Percentiles rank a stretch among this genome's conserved stretches.
These are phyloP conservation scores for Iphiclides podalirius DNA, from an alignment of 2,888 invertebrate genomes.

Conservation along the genomic window DNA sequence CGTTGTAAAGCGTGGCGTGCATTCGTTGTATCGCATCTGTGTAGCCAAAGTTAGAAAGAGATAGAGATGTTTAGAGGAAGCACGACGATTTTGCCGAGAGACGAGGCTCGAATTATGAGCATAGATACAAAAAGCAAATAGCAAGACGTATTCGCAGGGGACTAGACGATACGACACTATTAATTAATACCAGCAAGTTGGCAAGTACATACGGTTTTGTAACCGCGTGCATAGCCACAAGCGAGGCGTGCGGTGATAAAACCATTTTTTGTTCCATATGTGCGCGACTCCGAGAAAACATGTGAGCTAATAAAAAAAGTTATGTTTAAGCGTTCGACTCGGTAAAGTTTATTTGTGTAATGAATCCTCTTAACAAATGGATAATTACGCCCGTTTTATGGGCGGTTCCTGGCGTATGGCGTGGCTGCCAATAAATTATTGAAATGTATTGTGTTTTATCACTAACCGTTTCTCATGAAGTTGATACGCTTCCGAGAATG, in stretches of 20 bases:
- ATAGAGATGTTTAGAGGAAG: too few species aligned
- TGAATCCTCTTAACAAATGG: slow-evolving; percentile 70
- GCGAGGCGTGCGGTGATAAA: slow-evolving; percentile 53
- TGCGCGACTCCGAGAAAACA: slow-evolving; percentile 61
- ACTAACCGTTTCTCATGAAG: slow-evolving; percentile 30
- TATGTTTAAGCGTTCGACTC: slow-evolving; percentile 66
- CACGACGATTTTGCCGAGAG: too few species aligned
- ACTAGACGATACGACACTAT: slow-evolving; percentile 35
- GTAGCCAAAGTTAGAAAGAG: too few species aligned
- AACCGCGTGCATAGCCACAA: slow-evolving; percentile 38
- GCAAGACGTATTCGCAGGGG: not conserved
- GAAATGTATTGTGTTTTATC: slow-evolving; percentile 44
- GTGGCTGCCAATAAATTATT: slow-evolving; percentile 56
- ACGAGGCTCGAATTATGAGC: not conserved
- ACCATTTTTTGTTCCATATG: slow-evolving; percentile 41
- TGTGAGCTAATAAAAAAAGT: slow-evolving; percentile 74
- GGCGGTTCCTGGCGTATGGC: slow-evolving; percentile 50
- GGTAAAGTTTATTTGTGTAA: slow-evolving; percentile 77
- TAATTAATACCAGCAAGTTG: slow-evolving; percentile 41
- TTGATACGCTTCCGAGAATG: not conserved
- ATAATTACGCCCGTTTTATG: slow-evolving; percentile 69
- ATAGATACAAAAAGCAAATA: not conserved
- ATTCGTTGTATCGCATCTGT: not conserved
- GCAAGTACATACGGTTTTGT: slow-evolving; percentile 40
- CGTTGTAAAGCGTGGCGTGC: not conserved